Evolutionary conservation across 2,888 invertebrate species (phyloP), one percentile per base, ranked within the genome.

Genomic region (Drosophila kanekoi): DNA sequence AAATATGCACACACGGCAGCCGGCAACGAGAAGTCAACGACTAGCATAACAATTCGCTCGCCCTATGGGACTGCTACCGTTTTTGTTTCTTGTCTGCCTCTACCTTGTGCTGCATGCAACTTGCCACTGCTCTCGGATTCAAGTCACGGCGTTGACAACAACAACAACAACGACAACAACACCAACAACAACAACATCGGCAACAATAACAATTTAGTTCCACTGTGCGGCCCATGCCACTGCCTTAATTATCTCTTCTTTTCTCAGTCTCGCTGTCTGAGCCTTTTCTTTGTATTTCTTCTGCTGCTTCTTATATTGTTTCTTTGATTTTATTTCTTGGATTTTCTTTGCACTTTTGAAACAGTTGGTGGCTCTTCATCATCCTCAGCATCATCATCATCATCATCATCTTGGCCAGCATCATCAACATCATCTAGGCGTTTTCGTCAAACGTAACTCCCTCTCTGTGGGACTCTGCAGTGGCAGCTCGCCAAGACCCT

Each of bases 1-100:
- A 85, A 85, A 87, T 87, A 83, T 88, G 78, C 87, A 75, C 82
- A 80, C 63, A 77, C 62, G 62, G 78, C 54, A 62, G 62, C 51
- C 61, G 51, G 56, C 59, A 60, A 11, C 54, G 59, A 73, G 78
- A 70, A 84, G 85, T 69, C 76, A 71, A 81, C 75, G 87, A 84
- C 87, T 83, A 84, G 87, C 89, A 81, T 89, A 89, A 89, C 85
- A 89, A 86, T 89, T 87, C 89, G 87, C 85, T 87, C 85, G 70
- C 85, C 85, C 89, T 89, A 87, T 89, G 85, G 79, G 85, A 74
- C 81, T 54, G 85, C 85, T 86, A 86, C 85, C 77, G 85, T 86
- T 85, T 84, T 68, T 72, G 28, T 62, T 63, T 33, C 60, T 52
- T 45, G 33, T 35, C 33, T 44, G 52, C 32, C 33, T 53, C 53